These are phyloP conservation scores for Cyprinella venusta DNA, from an alignment of 2,797 vertebrate genomes.

Conservation along the genomic window DNA sequence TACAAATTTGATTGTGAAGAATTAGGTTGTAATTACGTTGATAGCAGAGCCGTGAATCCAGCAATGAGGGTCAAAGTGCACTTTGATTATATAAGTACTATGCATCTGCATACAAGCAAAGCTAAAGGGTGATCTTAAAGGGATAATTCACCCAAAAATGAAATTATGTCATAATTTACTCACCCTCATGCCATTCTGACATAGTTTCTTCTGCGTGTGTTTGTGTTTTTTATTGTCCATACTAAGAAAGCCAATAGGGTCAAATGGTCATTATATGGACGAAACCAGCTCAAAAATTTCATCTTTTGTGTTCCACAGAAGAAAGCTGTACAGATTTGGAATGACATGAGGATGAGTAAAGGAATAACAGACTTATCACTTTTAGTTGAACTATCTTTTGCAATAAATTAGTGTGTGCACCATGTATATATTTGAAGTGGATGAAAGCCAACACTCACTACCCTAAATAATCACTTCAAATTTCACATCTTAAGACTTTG, in stretches of 20 bases:
- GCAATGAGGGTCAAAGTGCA: slow-evolving; percentile 44
- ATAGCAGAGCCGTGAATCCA: not conserved
- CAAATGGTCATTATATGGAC: not conserved
- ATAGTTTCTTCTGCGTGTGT: too few species aligned
- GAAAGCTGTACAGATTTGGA: not conserved
- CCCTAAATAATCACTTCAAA: slow-evolving; percentile 51
- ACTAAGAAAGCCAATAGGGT: not conserved
- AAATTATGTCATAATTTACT: not conserved
- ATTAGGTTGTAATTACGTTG: not conserved
- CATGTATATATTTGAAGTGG: slow-evolving; percentile 9
- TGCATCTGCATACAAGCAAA: slow-evolving; percentile 17
- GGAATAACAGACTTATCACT: not conserved
- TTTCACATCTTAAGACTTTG: slow-evolving; percentile 54
- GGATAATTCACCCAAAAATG: not conserved
- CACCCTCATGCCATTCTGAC: not conserved
- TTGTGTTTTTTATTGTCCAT: not conserved
- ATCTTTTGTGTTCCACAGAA: not conserved
- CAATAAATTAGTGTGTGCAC: slow-evolving; percentile 24
- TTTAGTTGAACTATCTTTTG: not conserved
- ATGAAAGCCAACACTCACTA: slow-evolving; percentile 15
- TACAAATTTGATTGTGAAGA: not conserved
- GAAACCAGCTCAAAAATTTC: not conserved
- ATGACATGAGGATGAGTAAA: not conserved
- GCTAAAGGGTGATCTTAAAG: not conserved
- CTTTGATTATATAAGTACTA: slow-evolving; percentile 43